These are phyloP conservation scores for Deilephila porcellus DNA, from an alignment of 2,888 invertebrate genomes.

Conservation along the genomic window DNA sequence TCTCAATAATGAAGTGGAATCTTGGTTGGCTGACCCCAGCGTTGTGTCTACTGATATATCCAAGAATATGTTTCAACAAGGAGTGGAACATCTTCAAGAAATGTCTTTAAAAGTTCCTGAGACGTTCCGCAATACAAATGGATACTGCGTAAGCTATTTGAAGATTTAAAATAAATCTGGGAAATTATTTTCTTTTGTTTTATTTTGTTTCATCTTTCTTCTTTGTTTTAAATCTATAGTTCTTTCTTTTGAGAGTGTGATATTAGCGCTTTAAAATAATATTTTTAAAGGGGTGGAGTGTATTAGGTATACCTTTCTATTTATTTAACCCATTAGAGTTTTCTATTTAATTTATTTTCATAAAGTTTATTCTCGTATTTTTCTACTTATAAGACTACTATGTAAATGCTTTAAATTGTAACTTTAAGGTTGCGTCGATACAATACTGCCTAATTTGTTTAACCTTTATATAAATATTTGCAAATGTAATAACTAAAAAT, in stretches of 20 bases:
- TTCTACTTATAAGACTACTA: no score
- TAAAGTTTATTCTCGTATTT: neutral
- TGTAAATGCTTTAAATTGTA: no score
- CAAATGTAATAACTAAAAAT: no score
- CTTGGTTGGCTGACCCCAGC: conserved; percentile 83
- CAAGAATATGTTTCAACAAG: conserved; percentile 83
- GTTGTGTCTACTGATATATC: conserved; percentile 83
- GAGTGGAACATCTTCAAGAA: conserved; percentile 81
- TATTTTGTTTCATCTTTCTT: conserved; percentile 30
- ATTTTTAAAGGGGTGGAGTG: neutral
- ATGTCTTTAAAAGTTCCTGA: conserved; percentile 84
- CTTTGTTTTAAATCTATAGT: neutral
- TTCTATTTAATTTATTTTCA: neutral
- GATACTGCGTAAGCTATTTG: conserved; percentile 85
- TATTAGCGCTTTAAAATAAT: neutral
- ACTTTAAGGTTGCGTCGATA: no score
- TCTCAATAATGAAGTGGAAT: conserved; percentile 73
- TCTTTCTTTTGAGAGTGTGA: neutral
- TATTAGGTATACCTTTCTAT: no score
- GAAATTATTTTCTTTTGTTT: conserved; percentile 43
- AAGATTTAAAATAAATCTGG: conserved; percentile 67
- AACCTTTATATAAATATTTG: no score
- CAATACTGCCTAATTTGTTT: no score
- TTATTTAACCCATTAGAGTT: neutral
- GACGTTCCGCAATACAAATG: conserved; percentile 82